A percentile compares a stretch with the other conserved stretches of the same genome.
Conservation (phyloP, 2,113 vertebrate genomes). For the Anguilla rostrata region DNA sequence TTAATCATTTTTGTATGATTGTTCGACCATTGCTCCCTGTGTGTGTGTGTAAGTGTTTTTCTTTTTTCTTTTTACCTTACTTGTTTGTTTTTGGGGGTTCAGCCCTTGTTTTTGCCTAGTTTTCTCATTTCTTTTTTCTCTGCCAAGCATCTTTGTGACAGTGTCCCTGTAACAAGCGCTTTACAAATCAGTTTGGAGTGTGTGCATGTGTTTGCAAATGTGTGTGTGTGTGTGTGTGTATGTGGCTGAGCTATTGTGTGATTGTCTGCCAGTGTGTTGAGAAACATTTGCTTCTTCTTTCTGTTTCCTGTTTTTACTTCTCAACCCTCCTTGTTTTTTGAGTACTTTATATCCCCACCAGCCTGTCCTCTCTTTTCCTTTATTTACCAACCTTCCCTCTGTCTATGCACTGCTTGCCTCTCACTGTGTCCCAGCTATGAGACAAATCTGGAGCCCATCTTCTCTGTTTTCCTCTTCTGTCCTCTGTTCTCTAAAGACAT, state of each 20-base stretch:
- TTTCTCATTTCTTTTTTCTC: too few relatives aligned
- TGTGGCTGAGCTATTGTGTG: not conserved
- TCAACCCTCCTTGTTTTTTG: not conserved
- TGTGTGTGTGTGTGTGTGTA: not conserved
- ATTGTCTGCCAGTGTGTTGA: not conserved
- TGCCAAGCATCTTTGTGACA: too few relatives aligned
- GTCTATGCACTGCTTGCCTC: not conserved
- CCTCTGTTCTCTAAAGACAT: not conserved
- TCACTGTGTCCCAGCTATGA: not conserved
- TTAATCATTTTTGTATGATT: not conserved
- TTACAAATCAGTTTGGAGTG: not conserved
- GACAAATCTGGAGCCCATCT: too few relatives aligned
- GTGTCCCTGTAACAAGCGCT: too few relatives aligned
- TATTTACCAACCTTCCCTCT: not conserved
- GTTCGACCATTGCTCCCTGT: not conserved
- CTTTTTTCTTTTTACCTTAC: not conserved
- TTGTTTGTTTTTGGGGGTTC: too few relatives aligned
- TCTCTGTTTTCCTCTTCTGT: not conserved
- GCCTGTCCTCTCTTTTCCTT: not conserved
- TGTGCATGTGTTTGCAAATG: not conserved
- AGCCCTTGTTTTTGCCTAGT: too few relatives aligned
- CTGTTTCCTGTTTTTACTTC: conserved; percentile 1
- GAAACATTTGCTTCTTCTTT: conserved; percentile 14
- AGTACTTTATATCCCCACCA: not conserved
- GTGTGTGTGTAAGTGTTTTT: not conserved